Percentiles rank a stretch among this genome's conserved stretches.
Conservation (phyloP, 2,888 invertebrate species). For the Hirtodrosophila histrioides region DNA sequence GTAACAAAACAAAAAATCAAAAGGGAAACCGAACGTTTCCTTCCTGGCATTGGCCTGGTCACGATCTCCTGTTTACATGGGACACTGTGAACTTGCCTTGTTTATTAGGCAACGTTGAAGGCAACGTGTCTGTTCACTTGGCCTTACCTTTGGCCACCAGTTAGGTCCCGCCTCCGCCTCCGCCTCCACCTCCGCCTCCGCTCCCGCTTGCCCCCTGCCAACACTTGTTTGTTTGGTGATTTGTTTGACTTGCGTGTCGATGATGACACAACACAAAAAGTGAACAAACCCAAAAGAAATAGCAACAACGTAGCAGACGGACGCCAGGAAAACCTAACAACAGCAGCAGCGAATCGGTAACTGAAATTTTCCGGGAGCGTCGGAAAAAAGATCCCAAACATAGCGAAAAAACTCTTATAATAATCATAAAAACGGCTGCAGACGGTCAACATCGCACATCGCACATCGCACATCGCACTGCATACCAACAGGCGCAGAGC, state of each 20-base stretch:
- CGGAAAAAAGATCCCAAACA: slow-evolving; percentile 11
- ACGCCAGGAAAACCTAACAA: slow-evolving; percentile 13
- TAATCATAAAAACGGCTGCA: slow-evolving; percentile 67
- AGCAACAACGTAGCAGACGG: slow-evolving; percentile 17
- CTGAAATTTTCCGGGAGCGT: slow-evolving; percentile 44
- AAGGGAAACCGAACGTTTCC: slow-evolving; percentile 20
- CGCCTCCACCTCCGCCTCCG: neutral
- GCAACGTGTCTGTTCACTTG: slow-evolving; percentile 56
- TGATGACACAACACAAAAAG: slow-evolving; percentile 78
- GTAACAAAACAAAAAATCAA: slow-evolving; percentile 16
- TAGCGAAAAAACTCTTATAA: slow-evolving; percentile 46
- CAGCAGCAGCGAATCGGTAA: slow-evolving; percentile 47
- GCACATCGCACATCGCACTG: slow-evolving; percentile 44
- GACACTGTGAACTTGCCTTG: slow-evolving; percentile 43
- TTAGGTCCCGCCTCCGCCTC: neutral
- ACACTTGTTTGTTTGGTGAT: slow-evolving; percentile 76
- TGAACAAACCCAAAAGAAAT: slow-evolving; percentile 31
- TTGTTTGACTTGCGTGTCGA: slow-evolving; percentile 81
- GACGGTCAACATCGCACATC: slow-evolving; percentile 39
- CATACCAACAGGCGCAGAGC: slow-evolving; percentile 32
- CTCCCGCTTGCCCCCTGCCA: neutral
- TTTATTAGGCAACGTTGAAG: slow-evolving; percentile 41
- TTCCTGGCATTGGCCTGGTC: slow-evolving; percentile 54
- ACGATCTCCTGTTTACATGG: slow-evolving; percentile 72
- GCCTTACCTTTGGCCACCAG: slow-evolving; percentile 19